These are phyloP conservation scores for Hylomyscus alleni DNA, from an alignment of 2,797 vertebrate species.

Conservation along the genomic window DNA sequence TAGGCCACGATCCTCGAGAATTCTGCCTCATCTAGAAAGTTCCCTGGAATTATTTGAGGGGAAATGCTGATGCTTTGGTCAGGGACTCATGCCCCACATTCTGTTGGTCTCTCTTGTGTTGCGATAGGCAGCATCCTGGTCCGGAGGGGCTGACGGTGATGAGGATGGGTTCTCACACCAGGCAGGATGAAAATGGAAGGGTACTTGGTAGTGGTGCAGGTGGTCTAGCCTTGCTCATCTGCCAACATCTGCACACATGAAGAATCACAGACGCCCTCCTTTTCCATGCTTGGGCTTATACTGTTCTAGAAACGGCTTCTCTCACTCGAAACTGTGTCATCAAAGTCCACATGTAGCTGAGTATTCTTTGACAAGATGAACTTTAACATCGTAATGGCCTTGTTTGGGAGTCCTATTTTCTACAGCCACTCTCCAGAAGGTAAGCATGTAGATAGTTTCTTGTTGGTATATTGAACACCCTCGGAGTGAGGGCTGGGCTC, in stretches of 20 bases:
- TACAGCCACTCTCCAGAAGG: conserved; percentile 71
- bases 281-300: not conserved
- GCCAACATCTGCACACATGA: not conserved
- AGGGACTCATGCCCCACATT: not conserved
- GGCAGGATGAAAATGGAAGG: not conserved
- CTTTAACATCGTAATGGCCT: conserved; percentile 63
- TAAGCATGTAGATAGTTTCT: conserved; percentile 73
- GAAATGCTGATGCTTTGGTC: not conserved
- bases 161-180: not conserved
- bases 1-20: not conserved
- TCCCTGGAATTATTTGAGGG: conserved; percentile 1
- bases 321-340: conserved; percentile 74
- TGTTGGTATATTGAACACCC: conserved; percentile 60
- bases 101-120: conserved; percentile 27
- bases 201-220: not conserved
- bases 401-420: conserved; percentile 64
- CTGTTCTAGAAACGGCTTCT: conserved; percentile 75
- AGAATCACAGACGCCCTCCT: not conserved
- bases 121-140: not conserved
- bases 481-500: not conserved
- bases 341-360: conserved; percentile 64
- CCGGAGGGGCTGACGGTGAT: not conserved
- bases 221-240: not conserved
- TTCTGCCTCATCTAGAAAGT: conserved; percentile 1
- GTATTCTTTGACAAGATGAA: conserved; percentile 30